A percentile compares a stretch with the other conserved stretches of the same genome.
Evolutionary conservation across 2,113 vertebrate genomes (phyloP).

Genomic region (Neomonachus schauinslandi): DNA sequence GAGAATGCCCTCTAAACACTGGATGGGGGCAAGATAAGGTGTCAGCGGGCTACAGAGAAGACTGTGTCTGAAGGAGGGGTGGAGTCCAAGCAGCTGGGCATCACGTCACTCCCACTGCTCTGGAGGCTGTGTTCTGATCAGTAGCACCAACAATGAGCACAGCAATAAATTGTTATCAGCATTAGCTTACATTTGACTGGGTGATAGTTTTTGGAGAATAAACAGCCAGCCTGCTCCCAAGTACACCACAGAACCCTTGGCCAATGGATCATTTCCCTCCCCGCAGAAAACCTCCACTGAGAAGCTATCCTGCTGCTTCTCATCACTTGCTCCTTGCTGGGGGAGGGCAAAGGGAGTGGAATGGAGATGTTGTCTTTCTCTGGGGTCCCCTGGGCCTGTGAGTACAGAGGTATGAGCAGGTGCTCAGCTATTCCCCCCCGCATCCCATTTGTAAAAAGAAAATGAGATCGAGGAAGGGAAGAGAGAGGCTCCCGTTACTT

Average conservation of each 20-base stretch:
- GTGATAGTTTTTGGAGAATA: neutral
- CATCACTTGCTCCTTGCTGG: neutral
- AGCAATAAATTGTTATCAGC: neutral
- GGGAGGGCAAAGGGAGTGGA: neutral
- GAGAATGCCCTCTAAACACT: neutral
- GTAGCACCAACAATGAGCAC: neutral
- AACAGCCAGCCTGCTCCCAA: neutral
- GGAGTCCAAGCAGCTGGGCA: neutral
- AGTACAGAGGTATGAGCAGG: neutral
- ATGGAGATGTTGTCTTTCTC: neutral
- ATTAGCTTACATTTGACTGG: neutral
- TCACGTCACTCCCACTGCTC: neutral
- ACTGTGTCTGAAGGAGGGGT: neutral
- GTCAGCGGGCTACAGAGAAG: neutral
- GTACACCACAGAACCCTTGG: too few species aligned
- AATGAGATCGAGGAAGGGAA: neutral
- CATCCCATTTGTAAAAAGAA: constrained; percentile 26
- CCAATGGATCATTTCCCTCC: neutral
- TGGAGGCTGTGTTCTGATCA: neutral
- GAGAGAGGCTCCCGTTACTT: neutral
- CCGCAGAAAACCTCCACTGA: neutral
- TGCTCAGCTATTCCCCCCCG: neutral
- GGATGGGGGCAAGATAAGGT: fast-evolving
- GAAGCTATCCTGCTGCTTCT: neutral
- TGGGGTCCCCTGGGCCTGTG: constrained; percentile 1